Evolutionary conservation across 30 jellyfish, hydroid and myxozoan genomes (phyloP).

Genomic region (Aurelia coerulea): DNA sequence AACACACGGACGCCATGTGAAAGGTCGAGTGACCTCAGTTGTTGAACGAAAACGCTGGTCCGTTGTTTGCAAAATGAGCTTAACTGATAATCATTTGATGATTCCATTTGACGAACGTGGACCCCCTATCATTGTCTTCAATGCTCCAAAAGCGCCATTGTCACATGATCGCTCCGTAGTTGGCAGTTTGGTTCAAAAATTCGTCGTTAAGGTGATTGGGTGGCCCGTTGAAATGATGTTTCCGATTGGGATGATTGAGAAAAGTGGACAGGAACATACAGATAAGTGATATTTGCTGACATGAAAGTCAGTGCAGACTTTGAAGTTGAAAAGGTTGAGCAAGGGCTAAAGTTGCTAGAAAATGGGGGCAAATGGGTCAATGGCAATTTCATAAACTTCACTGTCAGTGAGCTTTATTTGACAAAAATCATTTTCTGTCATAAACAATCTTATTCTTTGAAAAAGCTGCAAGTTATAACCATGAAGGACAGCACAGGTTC

Average conservation of each 20-base stretch:
- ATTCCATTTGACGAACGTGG: constrained; percentile 64
- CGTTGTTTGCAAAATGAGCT: constrained; percentile 41
- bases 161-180: constrained; percentile 1
- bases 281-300: neutral
- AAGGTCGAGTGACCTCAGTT: constrained; percentile 38
- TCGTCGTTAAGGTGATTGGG: constrained; percentile 42
- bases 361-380: too few relatives aligned
- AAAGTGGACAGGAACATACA: constrained; percentile 22
- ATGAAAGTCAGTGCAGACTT: too few relatives aligned
- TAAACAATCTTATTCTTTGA: too few relatives aligned
- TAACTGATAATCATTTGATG: constrained; percentile 17
- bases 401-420: too few relatives aligned
- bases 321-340: too few relatives aligned
- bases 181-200: constrained; percentile 31
- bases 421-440: too few relatives aligned
- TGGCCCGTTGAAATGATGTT: constrained; percentile 65
- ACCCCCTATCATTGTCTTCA: constrained; percentile 53
- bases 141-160: constrained; percentile 7
- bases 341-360: too few relatives aligned
- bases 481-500: too few relatives aligned
- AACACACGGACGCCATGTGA: neutral
- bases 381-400: too few relatives aligned
- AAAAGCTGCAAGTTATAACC: too few relatives aligned
- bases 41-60: constrained; percentile 22
- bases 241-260: constrained; percentile 60